Evolutionary conservation across 1,140 invertebrate genomes (phyloP), one percentile per base, ranked within the genome.

Genomic region (Lepidurus arcticus): DNA sequence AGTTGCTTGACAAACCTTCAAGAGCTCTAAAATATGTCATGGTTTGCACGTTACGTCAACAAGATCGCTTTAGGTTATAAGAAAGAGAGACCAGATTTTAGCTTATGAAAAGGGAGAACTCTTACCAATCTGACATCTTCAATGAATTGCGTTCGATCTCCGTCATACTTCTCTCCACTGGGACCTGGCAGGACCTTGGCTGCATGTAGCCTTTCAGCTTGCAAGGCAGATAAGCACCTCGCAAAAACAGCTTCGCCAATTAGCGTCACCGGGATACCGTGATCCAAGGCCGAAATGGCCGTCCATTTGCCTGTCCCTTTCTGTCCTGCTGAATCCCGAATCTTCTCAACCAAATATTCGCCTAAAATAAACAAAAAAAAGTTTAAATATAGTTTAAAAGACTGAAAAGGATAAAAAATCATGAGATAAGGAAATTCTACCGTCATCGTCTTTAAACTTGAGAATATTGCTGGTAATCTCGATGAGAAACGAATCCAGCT

Each of bases 251-350:
- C 95, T 86, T 99, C 97, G 24, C 94, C 97, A 80, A 99, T 99
- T 76, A 99, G 89, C 42, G 98, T 99, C 5, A 99, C 96, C 0
- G 98, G 98, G 16, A 97, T 91, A 26, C 97, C 98, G 83, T 97
- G 98, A 80, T 99, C 96, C 11, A 99, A 87, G 0, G 96, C 95
- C 24, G 95, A 90, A 80, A 99, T 98, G 5, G 95, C 97, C 0
- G 98, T 99, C 98, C 98, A 99, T 85, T 99, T 99, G 65, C 98
- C 98, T 0, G 98, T 99, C 77, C 98, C 98, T 85, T 99, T 99
- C 86, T 99, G 97, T 1, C 98, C 98, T 44, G 98, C 98, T 11
- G 93, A 91, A 85, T 99, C 98, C 1, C 92, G 87, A 79, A 99
- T 99, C 84, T 98, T 93, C 53, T 96, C 94, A 42, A 99, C 86